phyloP scores from a whole-genome alignment of 1,140 invertebrate genomes.

The Hypothenemus hampei region DNA sequence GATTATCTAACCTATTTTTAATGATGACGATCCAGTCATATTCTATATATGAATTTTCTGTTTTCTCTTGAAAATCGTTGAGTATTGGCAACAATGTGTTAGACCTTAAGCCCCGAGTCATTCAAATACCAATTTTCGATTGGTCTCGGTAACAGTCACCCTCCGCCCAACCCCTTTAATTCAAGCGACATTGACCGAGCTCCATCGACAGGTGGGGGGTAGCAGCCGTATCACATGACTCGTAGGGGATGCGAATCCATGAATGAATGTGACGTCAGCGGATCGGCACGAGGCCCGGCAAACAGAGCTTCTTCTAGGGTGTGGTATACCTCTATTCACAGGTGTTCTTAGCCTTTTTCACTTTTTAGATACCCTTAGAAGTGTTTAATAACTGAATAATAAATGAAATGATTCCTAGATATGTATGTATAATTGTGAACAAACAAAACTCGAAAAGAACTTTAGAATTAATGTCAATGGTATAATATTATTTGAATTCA shows the following conservation, averaged over 20 bases:
- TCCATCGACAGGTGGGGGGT: background rate
- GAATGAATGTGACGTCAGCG: conserved; percentile 26
- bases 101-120: no score
- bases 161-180: background rate
- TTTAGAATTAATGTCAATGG: no score
- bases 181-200: conserved; percentile 23
- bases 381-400: no score
- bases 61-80: no score
- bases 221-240: conserved; percentile 16
- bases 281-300: conserved; percentile 10
- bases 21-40: background rate
- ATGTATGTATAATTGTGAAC: no score
- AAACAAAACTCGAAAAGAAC: no score
- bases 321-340: conserved; percentile 18
- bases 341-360: conserved; percentile 2
- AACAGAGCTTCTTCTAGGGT: conserved; percentile 16
- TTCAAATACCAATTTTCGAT: background rate
- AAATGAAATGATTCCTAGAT: no score
- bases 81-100: conserved; percentile 1
- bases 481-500: no score
- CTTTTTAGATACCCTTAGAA: no score
- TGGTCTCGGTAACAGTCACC: background rate
- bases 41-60: background rate
- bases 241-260: conserved; percentile 20
- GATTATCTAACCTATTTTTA: conserved; percentile 3